Conservation (phyloP, 2,113 vertebrate species). For the Coregonus clupeaformis region DNA sequence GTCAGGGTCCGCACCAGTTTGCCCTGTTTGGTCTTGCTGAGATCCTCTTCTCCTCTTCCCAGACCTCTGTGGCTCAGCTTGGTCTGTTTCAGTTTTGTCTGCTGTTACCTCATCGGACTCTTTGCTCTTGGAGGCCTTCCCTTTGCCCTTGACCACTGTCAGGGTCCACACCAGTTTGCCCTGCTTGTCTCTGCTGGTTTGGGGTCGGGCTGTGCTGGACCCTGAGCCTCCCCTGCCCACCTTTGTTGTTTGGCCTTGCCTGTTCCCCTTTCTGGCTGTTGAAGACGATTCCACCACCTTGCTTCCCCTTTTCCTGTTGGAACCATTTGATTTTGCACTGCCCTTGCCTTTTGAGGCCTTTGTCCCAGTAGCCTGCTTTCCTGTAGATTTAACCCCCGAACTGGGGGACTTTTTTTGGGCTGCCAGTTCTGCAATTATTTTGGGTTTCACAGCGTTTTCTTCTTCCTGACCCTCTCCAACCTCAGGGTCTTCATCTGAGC, state of each 20-base stretch:
- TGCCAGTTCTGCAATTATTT: slow-evolving; percentile 48
- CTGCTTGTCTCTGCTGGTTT: slow-evolving; percentile 44
- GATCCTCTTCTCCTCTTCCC: slow-evolving; percentile 30
- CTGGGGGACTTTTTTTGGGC: slow-evolving; percentile 29
- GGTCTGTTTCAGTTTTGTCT: slow-evolving; percentile 22
- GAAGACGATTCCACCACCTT: not conserved
- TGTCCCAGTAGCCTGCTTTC: slow-evolving; percentile 21
- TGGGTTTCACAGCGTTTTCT: slow-evolving; percentile 34
- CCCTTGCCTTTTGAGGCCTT: not conserved
- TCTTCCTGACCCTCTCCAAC: slow-evolving; percentile 18
- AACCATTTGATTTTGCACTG: slow-evolving; percentile 12
- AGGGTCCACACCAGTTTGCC: slow-evolving; percentile 38
- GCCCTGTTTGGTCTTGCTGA: slow-evolving; percentile 11
- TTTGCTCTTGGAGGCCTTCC: slow-evolving; percentile 34
- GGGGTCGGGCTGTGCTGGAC: slow-evolving; percentile 17
- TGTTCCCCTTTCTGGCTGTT: not conserved
- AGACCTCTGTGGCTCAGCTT: slow-evolving; percentile 21
- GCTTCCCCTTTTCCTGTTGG: not conserved
- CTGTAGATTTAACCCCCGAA: slow-evolving; percentile 34
- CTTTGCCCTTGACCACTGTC: slow-evolving; percentile 39
- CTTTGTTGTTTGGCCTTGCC: slow-evolving; percentile 28
- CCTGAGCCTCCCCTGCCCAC: not conserved
- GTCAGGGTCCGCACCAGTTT: slow-evolving; percentile 31
- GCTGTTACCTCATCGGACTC: slow-evolving; percentile 40
- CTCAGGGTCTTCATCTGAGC: slow-evolving; percentile 40